Evolutionary conservation across 2,888 invertebrate genomes (phyloP), one percentile per base, ranked within the genome.

Genomic region (Barypeithes pellucidus): DNA sequence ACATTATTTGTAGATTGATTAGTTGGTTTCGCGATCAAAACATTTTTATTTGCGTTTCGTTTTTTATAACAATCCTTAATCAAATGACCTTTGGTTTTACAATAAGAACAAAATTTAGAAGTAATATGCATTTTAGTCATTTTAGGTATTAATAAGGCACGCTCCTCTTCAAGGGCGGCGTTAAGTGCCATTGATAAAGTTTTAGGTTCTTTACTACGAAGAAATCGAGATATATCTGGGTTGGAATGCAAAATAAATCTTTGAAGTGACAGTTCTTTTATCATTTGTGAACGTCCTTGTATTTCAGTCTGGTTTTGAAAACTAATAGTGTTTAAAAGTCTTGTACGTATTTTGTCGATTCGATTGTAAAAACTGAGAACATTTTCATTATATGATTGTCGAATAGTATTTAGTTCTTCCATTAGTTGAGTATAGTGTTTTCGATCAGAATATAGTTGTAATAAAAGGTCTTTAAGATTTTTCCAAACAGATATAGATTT

Each of bases 161-260:
- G n/a, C n/a, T n/a, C n/a, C n/a, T n/a, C n/a, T n/a, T n/a, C n/a
- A n/a, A 59, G 29, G 18, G 72, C 72, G 9, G 50, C 24, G 33
- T 59, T 66, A 7, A 66, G 59, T 12, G 72, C 67, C 12, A 60
- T 45, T 11, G 60, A n/a, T n/a, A n/a, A n/a, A n/a, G n/a, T n/a
- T n/a, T n/a, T n/a, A n/a, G n/a, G n/a, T n/a, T n/a, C n/a, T n/a
- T n/a, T n/a, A n/a, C n/a, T n/a, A n/a, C n/a, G n/a, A n/a, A n/a
- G n/a, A n/a, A n/a, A n/a, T n/a, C n/a, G n/a, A n/a, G n/a, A n/a
- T n/a, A n/a, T n/a, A n/a, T n/a, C n/a, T n/a, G 16, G 54, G 67
- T 24, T 60, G 20, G 47, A 47, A 59, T 72, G 68, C 22, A 63
- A 63, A 54, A 69, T 73, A 18, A 62, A 73, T 68, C 63, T 29